A percentile compares a stretch with the other conserved stretches of the same genome.
phyloP scores from a whole-genome alignment of 2,888 invertebrate genomes.

The Vandiemenella viatica region DNA sequence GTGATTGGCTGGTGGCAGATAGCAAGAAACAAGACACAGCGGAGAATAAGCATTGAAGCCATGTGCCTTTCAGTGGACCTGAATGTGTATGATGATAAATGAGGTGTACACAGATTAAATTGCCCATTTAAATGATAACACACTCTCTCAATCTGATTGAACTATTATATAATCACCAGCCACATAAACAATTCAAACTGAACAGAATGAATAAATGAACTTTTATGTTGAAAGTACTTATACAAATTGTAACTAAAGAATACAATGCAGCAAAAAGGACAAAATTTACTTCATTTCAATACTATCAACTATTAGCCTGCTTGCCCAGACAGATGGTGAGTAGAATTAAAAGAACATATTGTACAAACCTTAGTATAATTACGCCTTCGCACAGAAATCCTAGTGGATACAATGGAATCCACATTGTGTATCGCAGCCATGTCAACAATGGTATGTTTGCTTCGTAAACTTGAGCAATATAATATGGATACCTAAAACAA shows the following conservation, averaged over 20 bases:
- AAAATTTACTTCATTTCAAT: not conserved
- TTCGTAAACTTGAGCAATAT: constrained; percentile 65
- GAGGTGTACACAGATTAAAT: no score
- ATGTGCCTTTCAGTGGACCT: no score
- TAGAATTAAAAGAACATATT: not conserved
- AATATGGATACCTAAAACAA: constrained; percentile 71
- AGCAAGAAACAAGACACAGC: no score
- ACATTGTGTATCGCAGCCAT: constrained; percentile 85
- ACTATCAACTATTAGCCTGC: no score
- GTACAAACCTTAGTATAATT: constrained; percentile 40
- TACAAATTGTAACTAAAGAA: not conserved
- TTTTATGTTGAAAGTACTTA: not conserved
- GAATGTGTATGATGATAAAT: no score
- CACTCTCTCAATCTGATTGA: no score
- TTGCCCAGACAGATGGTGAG: no score
- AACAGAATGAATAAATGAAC: not conserved
- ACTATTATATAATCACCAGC: no score
- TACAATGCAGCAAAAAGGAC: not conserved
- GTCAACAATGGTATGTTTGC: constrained; percentile 59
- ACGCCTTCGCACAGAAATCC: constrained; percentile 79
- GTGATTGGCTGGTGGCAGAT: no score
- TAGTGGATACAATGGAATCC: constrained; percentile 86
- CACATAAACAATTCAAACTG: no score
- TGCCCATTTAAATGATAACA: no score
- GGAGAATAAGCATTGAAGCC: no score